These are phyloP conservation scores for Hesperophylax magnus DNA, from an alignment of 1,140 invertebrate genomes.

Conservation along the genomic window DNA sequence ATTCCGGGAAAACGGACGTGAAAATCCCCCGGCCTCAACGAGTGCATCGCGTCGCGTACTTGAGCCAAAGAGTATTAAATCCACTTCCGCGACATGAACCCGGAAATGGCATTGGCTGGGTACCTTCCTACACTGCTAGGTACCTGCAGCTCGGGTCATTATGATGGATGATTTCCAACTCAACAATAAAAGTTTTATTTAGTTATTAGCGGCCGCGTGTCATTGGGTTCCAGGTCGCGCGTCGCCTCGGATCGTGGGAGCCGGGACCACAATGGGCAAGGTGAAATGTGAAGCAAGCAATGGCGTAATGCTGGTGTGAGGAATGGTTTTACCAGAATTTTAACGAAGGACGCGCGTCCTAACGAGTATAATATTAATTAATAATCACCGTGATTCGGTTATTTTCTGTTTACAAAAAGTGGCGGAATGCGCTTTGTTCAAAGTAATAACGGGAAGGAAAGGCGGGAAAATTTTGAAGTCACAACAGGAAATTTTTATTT, in stretches of 20 bases:
- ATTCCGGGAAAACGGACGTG: too few relatives aligned
- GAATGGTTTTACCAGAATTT: conserved; percentile 33
- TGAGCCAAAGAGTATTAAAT: not conserved
- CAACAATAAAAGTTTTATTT: conserved; percentile 38
- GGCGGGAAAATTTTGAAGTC: too few relatives aligned
- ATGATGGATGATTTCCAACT: conserved; percentile 31
- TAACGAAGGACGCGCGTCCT: conserved; percentile 13
- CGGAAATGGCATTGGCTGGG: not conserved
- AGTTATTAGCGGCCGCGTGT: conserved; percentile 9
- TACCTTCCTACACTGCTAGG: not conserved
- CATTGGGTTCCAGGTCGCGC: conserved; percentile 24
- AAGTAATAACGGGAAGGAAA: too few relatives aligned
- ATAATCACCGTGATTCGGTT: too few relatives aligned
- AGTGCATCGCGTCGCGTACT: too few relatives aligned
- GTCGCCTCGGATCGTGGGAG: conserved; percentile 23
- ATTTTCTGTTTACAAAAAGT: too few relatives aligned
- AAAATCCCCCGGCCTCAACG: too few relatives aligned
- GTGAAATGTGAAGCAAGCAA: conserved; percentile 28
- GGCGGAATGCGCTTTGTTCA: too few relatives aligned
- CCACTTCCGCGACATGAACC: conserved; percentile 18
- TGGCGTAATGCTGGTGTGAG: conserved; percentile 12
- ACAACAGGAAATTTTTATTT: too few relatives aligned
- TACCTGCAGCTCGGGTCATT: not conserved
- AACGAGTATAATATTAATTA: not conserved
- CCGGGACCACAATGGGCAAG: conserved; percentile 23